These are phyloP conservation scores for Sitodiplosis mosellana DNA, from an alignment of 1,140 invertebrate genomes.

Conservation along the genomic window DNA sequence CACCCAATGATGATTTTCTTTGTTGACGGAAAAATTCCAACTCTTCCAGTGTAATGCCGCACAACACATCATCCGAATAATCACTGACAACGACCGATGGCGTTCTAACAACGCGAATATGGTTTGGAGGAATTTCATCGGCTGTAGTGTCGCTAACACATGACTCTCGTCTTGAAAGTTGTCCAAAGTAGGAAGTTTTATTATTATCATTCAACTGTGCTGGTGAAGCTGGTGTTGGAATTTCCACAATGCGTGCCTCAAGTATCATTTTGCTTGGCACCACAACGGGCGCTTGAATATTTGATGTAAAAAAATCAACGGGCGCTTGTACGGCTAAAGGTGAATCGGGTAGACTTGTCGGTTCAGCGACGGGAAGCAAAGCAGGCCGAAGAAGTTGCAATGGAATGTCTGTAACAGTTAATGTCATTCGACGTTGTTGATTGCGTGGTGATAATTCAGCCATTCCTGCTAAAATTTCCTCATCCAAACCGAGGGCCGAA, in stretches of 20 bases:
- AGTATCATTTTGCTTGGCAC: constrained; percentile 22
- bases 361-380: constrained; percentile 18
- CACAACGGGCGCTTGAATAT: not conserved
- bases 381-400: constrained; percentile 15
- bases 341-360: constrained; percentile 16
- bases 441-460: not conserved
- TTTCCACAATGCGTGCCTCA: constrained; percentile 19
- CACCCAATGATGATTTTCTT: constrained; percentile 18
- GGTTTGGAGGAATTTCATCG: constrained; percentile 1
- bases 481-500: constrained; percentile 19
- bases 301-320: not conserved
- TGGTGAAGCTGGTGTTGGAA: constrained; percentile 2
- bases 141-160: constrained; percentile 18
- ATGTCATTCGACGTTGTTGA: constrained; percentile 16
- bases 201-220: no score
- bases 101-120: constrained; percentile 44
- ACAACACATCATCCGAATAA: constrained; percentile 52
- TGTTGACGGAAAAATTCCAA: constrained; percentile 39
- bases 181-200: constrained; percentile 4
- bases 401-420: constrained; percentile 21
- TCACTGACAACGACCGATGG: constrained; percentile 70
- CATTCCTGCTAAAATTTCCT: constrained; percentile 11
- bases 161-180: constrained; percentile 17
- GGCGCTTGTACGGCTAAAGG: constrained; percentile 10
- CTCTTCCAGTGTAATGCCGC: constrained; percentile 43